phyloP scores from a whole-genome alignment of 2,113 vertebrate species.

The Myotis brandtii region DNA sequence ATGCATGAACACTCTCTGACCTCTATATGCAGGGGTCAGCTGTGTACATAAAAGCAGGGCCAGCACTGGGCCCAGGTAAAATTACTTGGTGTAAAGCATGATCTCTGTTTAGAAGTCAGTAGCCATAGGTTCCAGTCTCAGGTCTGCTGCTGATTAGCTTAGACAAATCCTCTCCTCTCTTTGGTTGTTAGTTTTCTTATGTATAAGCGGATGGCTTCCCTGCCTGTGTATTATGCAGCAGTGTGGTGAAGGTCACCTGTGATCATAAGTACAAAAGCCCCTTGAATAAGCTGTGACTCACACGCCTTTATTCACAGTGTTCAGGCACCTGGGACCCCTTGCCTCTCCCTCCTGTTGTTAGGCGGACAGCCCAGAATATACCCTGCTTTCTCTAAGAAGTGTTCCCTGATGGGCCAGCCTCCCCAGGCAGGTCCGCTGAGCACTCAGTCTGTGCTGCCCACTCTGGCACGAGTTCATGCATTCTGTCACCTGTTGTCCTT shows the following conservation, averaged over 20 bases:
- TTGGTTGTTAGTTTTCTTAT: background rate
- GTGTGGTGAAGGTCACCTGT: background rate
- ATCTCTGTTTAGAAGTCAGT: background rate
- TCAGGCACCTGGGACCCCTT: background rate
- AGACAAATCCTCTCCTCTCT: background rate
- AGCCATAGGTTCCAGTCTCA: background rate
- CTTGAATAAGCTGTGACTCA: background rate
- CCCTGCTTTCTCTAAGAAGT: background rate
- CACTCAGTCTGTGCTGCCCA: rapidly evolving
- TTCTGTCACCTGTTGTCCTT: background rate
- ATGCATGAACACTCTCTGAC: background rate
- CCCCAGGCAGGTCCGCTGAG: background rate
- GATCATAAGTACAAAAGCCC: background rate
- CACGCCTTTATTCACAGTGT: background rate
- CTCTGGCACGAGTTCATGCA: rapidly evolving
- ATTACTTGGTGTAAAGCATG: background rate
- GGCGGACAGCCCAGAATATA: background rate
- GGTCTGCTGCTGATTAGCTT: background rate
- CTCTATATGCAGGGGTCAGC: background rate
- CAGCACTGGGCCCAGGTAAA: background rate
- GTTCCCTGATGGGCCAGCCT: background rate
- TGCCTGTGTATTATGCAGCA: background rate
- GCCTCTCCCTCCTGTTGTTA: background rate
- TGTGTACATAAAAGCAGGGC: background rate
- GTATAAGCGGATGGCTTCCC: background rate